A percentile compares a stretch with the other conserved stretches of the same genome.
phyloP scores from a whole-genome alignment of 2,113 vertebrate genomes.

The Sula dactylatra region DNA sequence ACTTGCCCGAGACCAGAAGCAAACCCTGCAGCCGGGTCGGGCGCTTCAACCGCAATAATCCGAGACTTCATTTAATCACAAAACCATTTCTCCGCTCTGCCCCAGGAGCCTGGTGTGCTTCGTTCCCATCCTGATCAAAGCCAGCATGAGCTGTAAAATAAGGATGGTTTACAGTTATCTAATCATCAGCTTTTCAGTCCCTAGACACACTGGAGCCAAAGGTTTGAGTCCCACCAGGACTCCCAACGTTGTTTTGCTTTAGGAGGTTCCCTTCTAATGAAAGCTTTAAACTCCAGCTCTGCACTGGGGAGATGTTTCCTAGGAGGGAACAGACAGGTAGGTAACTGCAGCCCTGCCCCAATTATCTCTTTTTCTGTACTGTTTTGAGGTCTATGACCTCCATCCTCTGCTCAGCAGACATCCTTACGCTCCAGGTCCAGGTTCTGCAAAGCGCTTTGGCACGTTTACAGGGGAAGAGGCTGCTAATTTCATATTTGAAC shows the following conservation, averaged over 20 bases:
- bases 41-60: not conserved
- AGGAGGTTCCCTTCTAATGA: not conserved
- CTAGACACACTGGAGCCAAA: slow-evolving; percentile 23
- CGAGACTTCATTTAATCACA: not conserved
- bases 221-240: not conserved
- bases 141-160: not conserved
- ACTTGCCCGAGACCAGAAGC: not conserved
- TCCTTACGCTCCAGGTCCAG: not conserved
- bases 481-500: not conserved
- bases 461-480: not conserved
- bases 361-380: not conserved
- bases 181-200: slow-evolving; percentile 37
- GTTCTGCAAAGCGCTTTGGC: not conserved
- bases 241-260: not conserved
- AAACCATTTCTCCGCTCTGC: accelerated
- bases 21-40: not conserved
- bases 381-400: not conserved
- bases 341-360: not conserved
- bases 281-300: not conserved
- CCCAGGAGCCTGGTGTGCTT: not conserved
- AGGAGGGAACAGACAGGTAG: not conserved
- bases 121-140: slow-evolving; percentile 20
- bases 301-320: not conserved
- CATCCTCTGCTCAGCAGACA: not conserved
- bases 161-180: slow-evolving; percentile 28